phyloP scores from a whole-genome alignment of 2,113 vertebrate species.

The Eretmochelys imbricata region DNA sequence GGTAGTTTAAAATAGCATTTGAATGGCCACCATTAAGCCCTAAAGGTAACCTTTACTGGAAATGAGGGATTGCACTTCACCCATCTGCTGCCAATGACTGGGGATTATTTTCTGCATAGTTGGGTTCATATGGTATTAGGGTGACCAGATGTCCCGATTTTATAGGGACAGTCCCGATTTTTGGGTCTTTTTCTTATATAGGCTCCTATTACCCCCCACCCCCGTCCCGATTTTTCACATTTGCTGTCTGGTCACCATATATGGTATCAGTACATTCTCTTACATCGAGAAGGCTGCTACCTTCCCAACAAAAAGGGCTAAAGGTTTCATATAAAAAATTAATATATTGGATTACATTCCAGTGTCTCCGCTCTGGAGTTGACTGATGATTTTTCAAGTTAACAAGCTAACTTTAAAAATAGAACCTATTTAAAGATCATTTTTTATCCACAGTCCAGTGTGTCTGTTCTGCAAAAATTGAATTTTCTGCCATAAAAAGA shows the following conservation, averaged over 20 bases:
- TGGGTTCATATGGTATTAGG: neutral
- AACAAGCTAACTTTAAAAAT: too few relatives aligned
- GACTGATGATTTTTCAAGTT: neutral
- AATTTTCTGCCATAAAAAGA: neutral
- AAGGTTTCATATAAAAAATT: neutral
- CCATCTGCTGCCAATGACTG: neutral
- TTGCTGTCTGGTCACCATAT: too few relatives aligned
- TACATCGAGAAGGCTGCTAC: neutral
- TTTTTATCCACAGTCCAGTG: neutral
- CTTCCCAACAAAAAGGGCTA: neutral
- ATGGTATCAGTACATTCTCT: neutral
- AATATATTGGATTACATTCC: neutral
- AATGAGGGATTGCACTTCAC: neutral
- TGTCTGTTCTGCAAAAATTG: neutral
- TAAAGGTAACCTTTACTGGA: neutral
- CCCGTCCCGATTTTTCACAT: too few relatives aligned
- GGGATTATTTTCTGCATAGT: neutral
- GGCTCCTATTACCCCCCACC: too few relatives aligned
- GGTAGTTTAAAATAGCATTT: neutral
- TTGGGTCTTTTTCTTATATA: too few relatives aligned
- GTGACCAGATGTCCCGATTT: too few relatives aligned
- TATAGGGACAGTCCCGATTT: too few relatives aligned
- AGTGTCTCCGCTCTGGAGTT: neutral
- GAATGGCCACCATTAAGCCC: neutral
- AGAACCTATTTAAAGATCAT: neutral